phyloP scores from a whole-genome alignment of 2,888 invertebrate genomes.

The Rhyacophila evoluta region DNA sequence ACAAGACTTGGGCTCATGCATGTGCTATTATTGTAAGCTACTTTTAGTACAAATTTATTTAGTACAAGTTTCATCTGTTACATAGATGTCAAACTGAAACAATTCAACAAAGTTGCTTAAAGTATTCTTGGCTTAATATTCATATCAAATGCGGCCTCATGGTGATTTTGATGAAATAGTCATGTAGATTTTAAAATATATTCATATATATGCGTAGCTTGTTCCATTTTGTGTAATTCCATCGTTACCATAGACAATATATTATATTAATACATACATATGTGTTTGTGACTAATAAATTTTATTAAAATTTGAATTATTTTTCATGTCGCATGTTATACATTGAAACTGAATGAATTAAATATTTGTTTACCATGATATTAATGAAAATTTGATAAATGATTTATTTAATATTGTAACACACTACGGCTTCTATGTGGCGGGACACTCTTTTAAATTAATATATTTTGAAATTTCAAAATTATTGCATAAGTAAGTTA shows the following conservation, averaged over 20 bases:
- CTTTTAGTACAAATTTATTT: too few relatives aligned
- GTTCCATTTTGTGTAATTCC: background rate
- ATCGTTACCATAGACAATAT: background rate
- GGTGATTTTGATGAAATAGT: too few relatives aligned
- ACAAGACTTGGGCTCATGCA: too few relatives aligned
- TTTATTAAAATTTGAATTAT: background rate
- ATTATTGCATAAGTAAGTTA: background rate
- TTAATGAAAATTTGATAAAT: background rate
- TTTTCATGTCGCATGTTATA: background rate
- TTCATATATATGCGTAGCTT: background rate
- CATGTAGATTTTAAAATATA: too few relatives aligned
- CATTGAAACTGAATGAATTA: background rate
- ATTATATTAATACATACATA: background rate
- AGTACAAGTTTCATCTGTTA: too few relatives aligned
- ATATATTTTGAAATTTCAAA: background rate
- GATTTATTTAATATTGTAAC: conserved; percentile 14
- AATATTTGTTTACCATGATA: background rate
- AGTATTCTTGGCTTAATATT: too few relatives aligned
- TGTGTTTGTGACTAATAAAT: background rate
- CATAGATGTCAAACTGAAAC: too few relatives aligned
- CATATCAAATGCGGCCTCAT: too few relatives aligned
- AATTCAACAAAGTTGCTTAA: too few relatives aligned
- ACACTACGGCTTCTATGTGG: conserved; percentile 2
- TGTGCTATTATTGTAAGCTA: too few relatives aligned
- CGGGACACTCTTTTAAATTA: background rate